phyloP scores from a whole-genome alignment of 1,140 invertebrate genomes.

The Trinorchestia longiramus region DNA sequence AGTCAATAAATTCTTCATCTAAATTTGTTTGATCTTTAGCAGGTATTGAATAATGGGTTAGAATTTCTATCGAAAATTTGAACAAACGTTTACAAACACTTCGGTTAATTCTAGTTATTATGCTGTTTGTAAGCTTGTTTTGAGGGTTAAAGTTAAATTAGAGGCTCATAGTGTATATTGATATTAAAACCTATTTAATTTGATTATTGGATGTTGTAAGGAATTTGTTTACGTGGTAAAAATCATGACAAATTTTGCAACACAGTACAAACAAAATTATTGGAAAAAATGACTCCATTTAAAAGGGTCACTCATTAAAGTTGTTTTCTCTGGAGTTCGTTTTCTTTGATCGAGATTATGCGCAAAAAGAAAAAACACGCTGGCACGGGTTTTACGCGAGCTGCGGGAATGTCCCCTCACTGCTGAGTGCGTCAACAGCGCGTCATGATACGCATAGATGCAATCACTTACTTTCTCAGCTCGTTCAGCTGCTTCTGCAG shows the following conservation, averaged over 20 bases:
- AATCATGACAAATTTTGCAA: neutral
- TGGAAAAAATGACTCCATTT: neutral
- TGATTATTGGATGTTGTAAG: neutral
- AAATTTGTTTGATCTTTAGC: neutral
- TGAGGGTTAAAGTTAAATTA: neutral
- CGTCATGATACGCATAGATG: neutral
- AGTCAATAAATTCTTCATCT: neutral
- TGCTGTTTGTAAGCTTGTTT: neutral
- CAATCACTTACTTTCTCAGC: too few relatives aligned
- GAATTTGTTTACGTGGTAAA: neutral
- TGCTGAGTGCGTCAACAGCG: conserved; percentile 14
- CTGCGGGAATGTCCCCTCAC: conserved; percentile 42
- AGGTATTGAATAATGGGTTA: neutral
- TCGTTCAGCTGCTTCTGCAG: too few relatives aligned
- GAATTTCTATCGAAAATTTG: neutral
- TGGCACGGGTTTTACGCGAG: neutral
- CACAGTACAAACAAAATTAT: neutral
- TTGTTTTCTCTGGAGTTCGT: neutral
- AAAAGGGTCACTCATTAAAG: neutral
- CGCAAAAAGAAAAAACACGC: neutral
- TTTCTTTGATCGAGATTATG: neutral
- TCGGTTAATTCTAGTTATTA: neutral
- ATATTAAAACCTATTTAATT: neutral
- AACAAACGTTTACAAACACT: neutral
- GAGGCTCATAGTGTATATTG: neutral